A percentile compares a stretch with the other conserved stretches of the same genome.
These are phyloP conservation scores for Stenolophus ochropezus DNA, from an alignment of 2,888 invertebrate genomes.

Conservation along the genomic window DNA sequence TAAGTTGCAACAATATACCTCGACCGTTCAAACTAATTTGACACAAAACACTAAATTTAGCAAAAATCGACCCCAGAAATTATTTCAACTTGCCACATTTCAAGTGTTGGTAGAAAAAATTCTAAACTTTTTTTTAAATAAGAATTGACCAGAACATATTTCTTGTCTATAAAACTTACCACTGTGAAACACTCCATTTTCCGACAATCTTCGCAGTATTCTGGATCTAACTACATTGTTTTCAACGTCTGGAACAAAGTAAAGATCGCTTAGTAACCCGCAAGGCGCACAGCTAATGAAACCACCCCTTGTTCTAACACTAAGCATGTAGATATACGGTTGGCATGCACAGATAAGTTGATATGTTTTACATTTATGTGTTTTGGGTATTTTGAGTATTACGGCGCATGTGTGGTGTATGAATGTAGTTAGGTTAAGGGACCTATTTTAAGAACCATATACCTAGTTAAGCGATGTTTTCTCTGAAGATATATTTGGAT, in stretches of 20 bases:
- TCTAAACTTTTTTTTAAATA: neutral
- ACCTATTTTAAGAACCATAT: conserved; percentile 47
- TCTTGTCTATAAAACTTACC: neutral
- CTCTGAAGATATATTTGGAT: conserved; percentile 13
- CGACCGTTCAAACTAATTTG: neutral
- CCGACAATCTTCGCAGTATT: neutral
- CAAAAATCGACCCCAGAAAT: neutral
- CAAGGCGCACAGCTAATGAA: conserved; percentile 9
- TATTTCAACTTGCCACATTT: neutral
- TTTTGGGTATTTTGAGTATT: neutral
- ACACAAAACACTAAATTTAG: neutral
- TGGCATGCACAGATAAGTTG: neutral
- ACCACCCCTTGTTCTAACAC: neutral
- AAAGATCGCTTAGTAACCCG: neutral
- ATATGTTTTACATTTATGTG: neutral
- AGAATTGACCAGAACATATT: neutral
- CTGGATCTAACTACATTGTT: neutral
- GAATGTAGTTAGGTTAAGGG: conserved; percentile 31
- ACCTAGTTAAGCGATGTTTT: conserved; percentile 42
- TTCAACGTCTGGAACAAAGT: conserved; percentile 14
- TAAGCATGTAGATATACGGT: conserved; percentile 35
- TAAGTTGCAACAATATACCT: neutral
- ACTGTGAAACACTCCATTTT: neutral
- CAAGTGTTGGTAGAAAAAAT: neutral
- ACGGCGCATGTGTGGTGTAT: neutral